Evolutionary conservation across 2,888 invertebrate genomes (phyloP).

Genomic region (Limnephilus rhombicus): DNA sequence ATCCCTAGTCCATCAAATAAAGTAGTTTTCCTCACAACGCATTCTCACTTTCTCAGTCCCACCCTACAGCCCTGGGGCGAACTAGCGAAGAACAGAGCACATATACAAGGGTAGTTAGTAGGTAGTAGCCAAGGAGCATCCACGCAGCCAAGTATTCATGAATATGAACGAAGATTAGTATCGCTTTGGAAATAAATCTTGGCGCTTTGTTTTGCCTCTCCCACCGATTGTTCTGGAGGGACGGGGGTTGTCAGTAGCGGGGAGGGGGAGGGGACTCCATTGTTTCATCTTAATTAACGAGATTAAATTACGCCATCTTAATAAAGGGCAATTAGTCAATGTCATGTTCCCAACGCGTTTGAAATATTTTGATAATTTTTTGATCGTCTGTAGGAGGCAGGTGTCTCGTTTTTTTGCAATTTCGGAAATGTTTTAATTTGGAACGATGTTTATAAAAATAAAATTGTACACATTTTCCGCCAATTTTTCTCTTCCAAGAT

Average conservation of each 20-base stretch:
- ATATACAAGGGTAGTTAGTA: background rate
- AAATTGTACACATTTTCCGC: background rate
- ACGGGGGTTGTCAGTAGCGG: conserved; percentile 20
- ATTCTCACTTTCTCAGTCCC: background rate
- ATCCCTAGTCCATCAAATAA: background rate
- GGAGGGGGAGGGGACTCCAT: conserved; percentile 61
- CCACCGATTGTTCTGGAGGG: conserved; percentile 57
- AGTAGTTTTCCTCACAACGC: background rate
- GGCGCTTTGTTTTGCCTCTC: conserved; percentile 65
- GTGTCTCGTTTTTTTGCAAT: conserved; percentile 3
- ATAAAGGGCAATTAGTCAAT: conserved; percentile 66
- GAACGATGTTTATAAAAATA: background rate
- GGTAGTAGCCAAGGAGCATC: background rate
- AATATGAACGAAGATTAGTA: conserved; percentile 67
- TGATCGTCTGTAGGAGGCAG: conserved; percentile 23
- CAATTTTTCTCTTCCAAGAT: background rate
- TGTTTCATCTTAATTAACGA: conserved; percentile 67
- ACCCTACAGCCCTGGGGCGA: conserved; percentile 46
- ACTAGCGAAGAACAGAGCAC: conserved; percentile 19
- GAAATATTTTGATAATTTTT: conserved; percentile 47
- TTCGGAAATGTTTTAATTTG: background rate
- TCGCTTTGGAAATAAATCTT: conserved; percentile 66
- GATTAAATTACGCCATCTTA: conserved; percentile 66
- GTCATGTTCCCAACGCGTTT: conserved; percentile 63
- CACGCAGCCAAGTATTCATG: conserved; percentile 57